Base-by-base conservation (phyloP, 2,888 invertebrate genomes). In the Tenthredo livida region DNA sequence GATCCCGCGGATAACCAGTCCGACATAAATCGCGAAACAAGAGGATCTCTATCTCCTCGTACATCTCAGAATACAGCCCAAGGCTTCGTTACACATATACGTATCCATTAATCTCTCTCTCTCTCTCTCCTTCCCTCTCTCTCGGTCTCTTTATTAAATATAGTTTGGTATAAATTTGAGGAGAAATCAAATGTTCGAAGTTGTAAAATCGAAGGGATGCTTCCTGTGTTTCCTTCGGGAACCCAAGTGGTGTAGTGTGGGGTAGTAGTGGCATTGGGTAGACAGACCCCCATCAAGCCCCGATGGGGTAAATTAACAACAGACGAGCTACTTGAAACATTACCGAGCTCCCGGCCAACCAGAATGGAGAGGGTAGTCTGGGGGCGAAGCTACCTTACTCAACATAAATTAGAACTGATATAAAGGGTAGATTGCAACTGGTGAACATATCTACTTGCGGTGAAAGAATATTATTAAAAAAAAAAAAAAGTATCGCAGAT, bases 261-360 rank as follows among this genome's bases (percentile, higher is more conserved):
- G 90, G 89, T 88, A 89, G 89, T 89, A 88, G 88, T 88, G 37
- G 67, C 83, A 83, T 83, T 33, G 89, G 88, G 90, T 90, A 91
- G 92, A 91, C 92, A 90, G 90, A 91, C 91, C 90, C 91, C 90
- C 91, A 89, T 92, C 92, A 90, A 90, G 90, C 86, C 89, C 88
- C 89, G 86, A 85, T 86, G 86, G 88, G 92, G 91, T 92, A 91
- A 92, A 92, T 92, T 92, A 92, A 92, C 92, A 92, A 92, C 92
- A 90, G 92, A 92, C 92, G 91, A 92, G 91, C 91, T 91, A 92
- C 92, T 92, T 92, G 92, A 92, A 92, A 92, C 92, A 92, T 92
- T 92, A 91, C 92, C 92, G 89, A 90, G 92, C 90, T 90, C 77
- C 84, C 85, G 50, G 72, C 47, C 78, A 58, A 84, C 83, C 80